Percentiles rank a stretch among this genome's conserved stretches.
These are phyloP conservation scores for Eira barbara DNA, from an alignment of 2,113 vertebrate genomes.

Conservation along the genomic window DNA sequence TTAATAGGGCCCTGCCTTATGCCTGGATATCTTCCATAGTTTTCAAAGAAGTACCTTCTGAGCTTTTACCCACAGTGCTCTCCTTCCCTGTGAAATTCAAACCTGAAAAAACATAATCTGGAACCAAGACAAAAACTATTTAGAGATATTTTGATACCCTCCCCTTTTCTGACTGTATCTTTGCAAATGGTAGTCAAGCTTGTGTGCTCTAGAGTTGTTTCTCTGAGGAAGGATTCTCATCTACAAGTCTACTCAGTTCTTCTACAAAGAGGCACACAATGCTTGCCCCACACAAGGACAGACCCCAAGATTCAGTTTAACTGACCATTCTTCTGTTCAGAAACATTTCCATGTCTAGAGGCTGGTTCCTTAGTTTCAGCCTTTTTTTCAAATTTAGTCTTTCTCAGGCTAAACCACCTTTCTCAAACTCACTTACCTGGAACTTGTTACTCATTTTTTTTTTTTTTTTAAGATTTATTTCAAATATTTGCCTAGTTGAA, in stretches of 20 bases:
- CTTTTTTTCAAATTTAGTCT: neutral
- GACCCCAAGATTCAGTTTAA: neutral
- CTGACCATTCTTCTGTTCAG: neutral
- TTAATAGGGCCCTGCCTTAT: neutral
- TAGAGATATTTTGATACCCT: neutral
- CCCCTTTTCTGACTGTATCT: neutral
- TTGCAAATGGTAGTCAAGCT: fast-evolving
- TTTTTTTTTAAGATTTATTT: neutral
- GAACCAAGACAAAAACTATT: neutral
- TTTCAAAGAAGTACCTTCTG: neutral
- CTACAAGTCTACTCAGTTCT: neutral
- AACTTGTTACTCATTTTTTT: neutral
- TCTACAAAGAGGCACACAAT: neutral
- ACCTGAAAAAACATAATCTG: neutral
- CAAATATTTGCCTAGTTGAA: neutral
- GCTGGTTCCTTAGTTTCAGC: neutral
- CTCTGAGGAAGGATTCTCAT: neutral
- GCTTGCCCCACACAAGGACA: fast-evolving
- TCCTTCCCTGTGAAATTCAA: neutral
- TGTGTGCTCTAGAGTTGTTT: neutral
- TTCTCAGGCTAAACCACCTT: neutral
- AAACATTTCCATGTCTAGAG: neutral
- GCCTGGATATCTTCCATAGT: neutral
- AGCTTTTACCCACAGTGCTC: neutral
- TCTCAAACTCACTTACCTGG: neutral